These are phyloP conservation scores for Myripristis murdjan DNA, from an alignment of 2,797 vertebrate genomes.

Conservation along the genomic window DNA sequence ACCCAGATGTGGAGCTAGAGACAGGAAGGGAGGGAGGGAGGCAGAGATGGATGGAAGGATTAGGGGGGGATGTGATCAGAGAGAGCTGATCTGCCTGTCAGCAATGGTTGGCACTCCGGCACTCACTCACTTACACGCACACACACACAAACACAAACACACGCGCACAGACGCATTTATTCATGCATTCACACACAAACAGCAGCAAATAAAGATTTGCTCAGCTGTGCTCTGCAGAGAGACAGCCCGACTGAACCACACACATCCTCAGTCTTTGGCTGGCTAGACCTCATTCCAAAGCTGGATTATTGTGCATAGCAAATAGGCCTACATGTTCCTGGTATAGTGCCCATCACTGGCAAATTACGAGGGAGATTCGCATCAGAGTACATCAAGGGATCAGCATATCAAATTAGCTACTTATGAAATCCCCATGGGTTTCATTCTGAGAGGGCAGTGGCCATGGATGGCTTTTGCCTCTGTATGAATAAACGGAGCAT, in stretches of 20 bases:
- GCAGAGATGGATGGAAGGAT: slow-evolving; percentile 60
- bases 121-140: slow-evolving; percentile 10
- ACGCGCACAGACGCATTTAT: slow-evolving; percentile 32
- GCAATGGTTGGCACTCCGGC: slow-evolving; percentile 49
- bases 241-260: slow-evolving; percentile 32
- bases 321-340: slow-evolving; percentile 47
- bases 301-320: slow-evolving; percentile 54
- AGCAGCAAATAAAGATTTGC: slow-evolving; percentile 54
- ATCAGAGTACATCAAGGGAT: slow-evolving; percentile 59
- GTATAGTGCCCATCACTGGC: slow-evolving; percentile 32
- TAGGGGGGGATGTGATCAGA: slow-evolving; percentile 76
- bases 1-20: slow-evolving; percentile 81
- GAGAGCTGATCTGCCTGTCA: slow-evolving; percentile 76
- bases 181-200: slow-evolving; percentile 47
- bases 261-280: slow-evolving; percentile 29
- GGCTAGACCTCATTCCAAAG: slow-evolving; percentile 40
- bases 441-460: slow-evolving; percentile 45
- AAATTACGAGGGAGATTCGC: slow-evolving; percentile 38
- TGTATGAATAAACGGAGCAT: slow-evolving; percentile 52
- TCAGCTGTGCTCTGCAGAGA: slow-evolving; percentile 49
- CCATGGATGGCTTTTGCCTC: slow-evolving; percentile 49
- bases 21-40: slow-evolving; percentile 44
- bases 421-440: slow-evolving; percentile 51
- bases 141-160: slow-evolving; percentile 4
- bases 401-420: slow-evolving; percentile 58